Evolutionary conservation across 1,140 invertebrate genomes (phyloP).

Genomic region (Maconellicoccus hirsutus): DNA sequence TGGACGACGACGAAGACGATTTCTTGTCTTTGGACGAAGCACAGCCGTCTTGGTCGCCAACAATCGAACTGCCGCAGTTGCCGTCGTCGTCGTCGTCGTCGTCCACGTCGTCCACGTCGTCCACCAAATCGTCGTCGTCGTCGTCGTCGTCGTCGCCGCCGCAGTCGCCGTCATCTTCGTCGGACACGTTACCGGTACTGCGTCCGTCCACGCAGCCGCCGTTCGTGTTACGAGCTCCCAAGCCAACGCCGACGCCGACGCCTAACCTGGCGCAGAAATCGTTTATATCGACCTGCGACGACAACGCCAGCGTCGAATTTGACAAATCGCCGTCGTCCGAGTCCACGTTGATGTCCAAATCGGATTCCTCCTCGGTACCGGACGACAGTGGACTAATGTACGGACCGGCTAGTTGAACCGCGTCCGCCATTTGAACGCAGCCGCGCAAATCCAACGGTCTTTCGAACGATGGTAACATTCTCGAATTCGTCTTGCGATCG

Average conservation of each 20-base stretch:
- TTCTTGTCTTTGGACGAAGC: slow-evolving; percentile 25
- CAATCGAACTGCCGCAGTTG: background rate
- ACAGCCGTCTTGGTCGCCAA: slow-evolving; percentile 12
- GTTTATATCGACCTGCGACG: background rate
- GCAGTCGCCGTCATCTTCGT: background rate
- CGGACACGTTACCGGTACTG: too few relatives aligned
- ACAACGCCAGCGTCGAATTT: slow-evolving; percentile 21
- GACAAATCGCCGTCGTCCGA: slow-evolving; percentile 30
- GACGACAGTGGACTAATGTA: slow-evolving; percentile 23
- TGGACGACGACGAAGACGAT: slow-evolving; percentile 23
- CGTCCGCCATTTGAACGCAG: background rate
- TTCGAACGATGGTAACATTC: slow-evolving; percentile 24
- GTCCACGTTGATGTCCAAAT: slow-evolving; percentile 33
- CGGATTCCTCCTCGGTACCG: slow-evolving; percentile 25
- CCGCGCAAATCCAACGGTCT: slow-evolving; percentile 30
- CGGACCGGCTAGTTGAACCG: slow-evolving; percentile 19
- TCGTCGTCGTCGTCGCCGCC: too few relatives aligned
- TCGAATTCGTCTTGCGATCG: background rate
- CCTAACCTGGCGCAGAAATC: slow-evolving; percentile 22
- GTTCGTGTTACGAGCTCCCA: background rate
- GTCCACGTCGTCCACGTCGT: too few relatives aligned
- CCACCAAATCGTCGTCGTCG: too few relatives aligned
- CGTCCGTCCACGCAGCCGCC: background rate
- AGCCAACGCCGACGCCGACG: background rate
- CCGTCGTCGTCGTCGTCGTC: background rate